phyloP scores from a whole-genome alignment of 2,113 vertebrate species.

The Pipra filicauda region DNA sequence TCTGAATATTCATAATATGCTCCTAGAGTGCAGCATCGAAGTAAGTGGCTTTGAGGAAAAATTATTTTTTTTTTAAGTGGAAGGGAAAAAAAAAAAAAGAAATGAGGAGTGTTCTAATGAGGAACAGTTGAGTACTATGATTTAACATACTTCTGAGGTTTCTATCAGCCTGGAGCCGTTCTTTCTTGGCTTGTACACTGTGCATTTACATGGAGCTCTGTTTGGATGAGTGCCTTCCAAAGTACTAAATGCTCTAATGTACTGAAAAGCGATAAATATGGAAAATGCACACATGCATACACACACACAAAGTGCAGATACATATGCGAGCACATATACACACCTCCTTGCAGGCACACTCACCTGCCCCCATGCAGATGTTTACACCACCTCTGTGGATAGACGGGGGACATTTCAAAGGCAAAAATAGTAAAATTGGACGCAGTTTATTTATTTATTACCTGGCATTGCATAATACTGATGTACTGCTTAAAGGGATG shows the following conservation, averaged over 20 bases:
- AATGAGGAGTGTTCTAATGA: slow-evolving; percentile 54
- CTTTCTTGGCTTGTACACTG: slow-evolving; percentile 59
- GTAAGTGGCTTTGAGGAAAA: slow-evolving; percentile 55
- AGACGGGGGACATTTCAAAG: slow-evolving; percentile 14
- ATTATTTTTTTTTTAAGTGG: slow-evolving; percentile 46
- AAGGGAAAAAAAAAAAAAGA: background rate
- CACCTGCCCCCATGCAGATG: background rate
- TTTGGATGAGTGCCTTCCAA: slow-evolving; percentile 68
- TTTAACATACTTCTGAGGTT: slow-evolving; percentile 59
- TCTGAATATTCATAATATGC: slow-evolving; percentile 69
- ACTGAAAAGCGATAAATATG: slow-evolving; percentile 74
- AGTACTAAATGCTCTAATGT: slow-evolving; percentile 73
- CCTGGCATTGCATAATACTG: background rate
- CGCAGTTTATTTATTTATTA: background rate
- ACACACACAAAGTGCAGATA: background rate
- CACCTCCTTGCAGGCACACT: background rate
- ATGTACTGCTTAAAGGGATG: background rate
- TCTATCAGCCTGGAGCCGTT: slow-evolving; percentile 58
- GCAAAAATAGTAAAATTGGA: background rate
- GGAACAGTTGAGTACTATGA: slow-evolving; percentile 60
- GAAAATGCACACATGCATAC: slow-evolving; percentile 22
- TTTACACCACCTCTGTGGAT: background rate
- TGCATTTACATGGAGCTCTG: slow-evolving; percentile 57
- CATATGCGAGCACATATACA: background rate
- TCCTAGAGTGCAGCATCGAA: slow-evolving; percentile 43